Evolutionary conservation across 2,888 invertebrate species (phyloP), one percentile per base, ranked within the genome.

Genomic region (Tridacna crocea): DNA sequence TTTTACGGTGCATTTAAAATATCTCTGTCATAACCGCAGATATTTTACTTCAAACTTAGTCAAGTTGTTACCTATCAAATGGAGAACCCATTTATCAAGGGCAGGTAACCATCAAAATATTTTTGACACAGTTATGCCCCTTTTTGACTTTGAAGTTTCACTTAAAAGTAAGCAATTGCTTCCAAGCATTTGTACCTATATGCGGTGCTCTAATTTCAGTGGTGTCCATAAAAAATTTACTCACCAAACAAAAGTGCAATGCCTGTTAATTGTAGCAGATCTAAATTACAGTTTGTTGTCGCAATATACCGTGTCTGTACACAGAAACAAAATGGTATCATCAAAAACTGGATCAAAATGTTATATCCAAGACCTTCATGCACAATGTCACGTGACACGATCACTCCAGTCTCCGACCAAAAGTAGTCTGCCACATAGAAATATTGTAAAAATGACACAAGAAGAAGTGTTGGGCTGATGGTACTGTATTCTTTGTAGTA

Each of bases 261-360:
- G 51, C 26, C 47, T 22, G 70, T 24, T 19, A 76, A 24, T 72
- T 65, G 65, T 72, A 72, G 24, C 74, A 74, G 1, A 36, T 65
- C 36, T 36, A 82, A 73, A 4, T 48, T 61, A 46, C 73, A 77
- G 13, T 77, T 63, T 15, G 75, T 83, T 60, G 82, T 78, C 51
- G 72, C 51, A 17, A 88, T 63, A 60, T 86, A 88, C 36, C 86
- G 72, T 11, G 88, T 85, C 63, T 88, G 88, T 36, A 82, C 83
- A 79, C 78, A 75, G 75, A 87, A 88, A 63, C 82, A 80, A 66
- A 87, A 88, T 26, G 88, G 86, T 27, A 88, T 88, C 88, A 88
- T 88, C 36, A 88, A 46, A 75, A 87, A 85, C 60, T 87, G 88
- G 24, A 85, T 61, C 26, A 83, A 26, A 22, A 84, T 78, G 36